phyloP scores from a whole-genome alignment of 2,888 invertebrate species.

The Entomobrya multifasciata region DNA sequence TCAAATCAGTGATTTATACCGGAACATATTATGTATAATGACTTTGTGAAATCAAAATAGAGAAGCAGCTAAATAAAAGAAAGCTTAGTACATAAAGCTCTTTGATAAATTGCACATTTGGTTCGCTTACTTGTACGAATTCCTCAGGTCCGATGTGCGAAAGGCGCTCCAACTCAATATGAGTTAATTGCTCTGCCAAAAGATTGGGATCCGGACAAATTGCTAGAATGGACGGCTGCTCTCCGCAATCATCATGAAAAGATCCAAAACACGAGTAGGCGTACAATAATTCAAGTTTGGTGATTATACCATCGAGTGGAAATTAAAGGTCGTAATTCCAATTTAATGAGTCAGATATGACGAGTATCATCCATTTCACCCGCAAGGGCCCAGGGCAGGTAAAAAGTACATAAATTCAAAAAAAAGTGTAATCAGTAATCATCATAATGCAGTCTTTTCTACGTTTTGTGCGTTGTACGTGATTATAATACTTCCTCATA shows the following conservation, averaged over 20 bases:
- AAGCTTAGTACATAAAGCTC: too few relatives aligned
- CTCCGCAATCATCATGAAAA: background rate
- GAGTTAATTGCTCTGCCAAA: conserved; percentile 84
- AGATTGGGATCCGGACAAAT: conserved; percentile 82
- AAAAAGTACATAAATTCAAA: conserved; percentile 33
- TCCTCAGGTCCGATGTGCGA: conserved; percentile 84
- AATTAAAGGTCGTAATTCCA: conserved; percentile 39
- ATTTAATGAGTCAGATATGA: background rate
- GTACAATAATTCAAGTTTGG: conserved; percentile 21
- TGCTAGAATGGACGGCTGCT: conserved; percentile 82
- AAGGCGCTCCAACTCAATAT: conserved; percentile 84
- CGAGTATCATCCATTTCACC: conserved; percentile 42
- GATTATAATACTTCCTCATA: too few relatives aligned
- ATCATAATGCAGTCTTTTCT: conserved; percentile 53
- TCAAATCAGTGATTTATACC: too few relatives aligned
- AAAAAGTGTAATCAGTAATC: conserved; percentile 54
- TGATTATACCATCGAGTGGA: conserved; percentile 42
- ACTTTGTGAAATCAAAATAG: too few relatives aligned
- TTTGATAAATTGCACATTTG: too few relatives aligned
- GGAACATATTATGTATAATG: too few relatives aligned
- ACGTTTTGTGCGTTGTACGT: background rate
- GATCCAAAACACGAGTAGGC: conserved; percentile 8
- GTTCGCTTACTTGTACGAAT: conserved; percentile 82
- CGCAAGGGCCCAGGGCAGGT: conserved; percentile 6
- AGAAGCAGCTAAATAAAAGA: too few relatives aligned